Base-by-base conservation (phyloP, 2,797 vertebrate genomes). In the Oreochromis grahami region DNA sequence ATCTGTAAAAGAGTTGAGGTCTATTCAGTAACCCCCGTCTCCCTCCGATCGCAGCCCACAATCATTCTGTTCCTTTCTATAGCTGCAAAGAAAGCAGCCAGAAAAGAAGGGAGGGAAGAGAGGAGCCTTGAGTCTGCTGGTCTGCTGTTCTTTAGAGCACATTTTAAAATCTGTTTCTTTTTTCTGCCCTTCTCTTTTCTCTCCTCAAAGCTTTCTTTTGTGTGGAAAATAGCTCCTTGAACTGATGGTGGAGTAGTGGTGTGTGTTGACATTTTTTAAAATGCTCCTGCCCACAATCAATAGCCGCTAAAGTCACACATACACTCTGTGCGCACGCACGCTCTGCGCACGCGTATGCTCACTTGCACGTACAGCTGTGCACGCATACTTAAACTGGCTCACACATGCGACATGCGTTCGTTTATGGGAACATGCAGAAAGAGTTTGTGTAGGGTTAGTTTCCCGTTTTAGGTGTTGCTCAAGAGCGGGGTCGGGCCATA, bases 1-100 rank as follows among this genome's bases (percentile, higher is more conserved):
- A 97, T 97, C 96, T 95, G 82, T 94, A 98, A 97, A 98, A 95
- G 93, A 91, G 96, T 97, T 97, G 97, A 98, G 97, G 96, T 95
- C 96, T 97, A 97, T 98, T 97, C 97, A 97, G 95, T 96, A 96
- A 93, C 94, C 95, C 97, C 74, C 50, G 21, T 34, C 52, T 83
- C 80, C 53, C 82, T 81, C 80, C 88, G 10, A 96, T 95, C 95
- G 96, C 96, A 96, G 97, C 97, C 97, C 96, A 96, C 97, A 97
- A 97, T 97, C 97, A 96, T 97, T 97, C 96, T 97, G 96, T 96
- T 96, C 96, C 95, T 96, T 97, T 96, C 92, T 95, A 94, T 92
- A 88, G 89, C 87, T 76, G 90, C 86, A 91, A 93, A 95, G 92
- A 95, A 95, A 93, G 90, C 79, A 89, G 89, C 88, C 83, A 91